Base-by-base conservation (phyloP, 1,140 invertebrate genomes). In the Hypothenemus hampei region DNA sequence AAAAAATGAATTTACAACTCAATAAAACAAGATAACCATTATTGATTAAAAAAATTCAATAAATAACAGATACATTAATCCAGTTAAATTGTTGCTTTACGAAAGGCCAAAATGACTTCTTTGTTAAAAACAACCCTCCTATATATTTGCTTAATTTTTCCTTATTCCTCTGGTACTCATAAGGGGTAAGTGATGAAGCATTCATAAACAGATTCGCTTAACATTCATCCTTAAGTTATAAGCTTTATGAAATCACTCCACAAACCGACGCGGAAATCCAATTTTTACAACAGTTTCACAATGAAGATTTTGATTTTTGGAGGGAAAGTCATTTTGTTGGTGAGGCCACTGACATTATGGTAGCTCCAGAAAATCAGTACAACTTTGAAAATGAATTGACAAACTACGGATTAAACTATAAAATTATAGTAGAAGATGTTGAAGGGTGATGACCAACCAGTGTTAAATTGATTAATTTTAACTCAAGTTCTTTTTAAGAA, bases 391-490 rank as follows among this genome's bases (percentile, higher is more conserved):
- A 37, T n/a, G 19, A 45, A 20, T 22, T 64, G 13, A 57, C 31
- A 5, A 15, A 18, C 3, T 11, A 58, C n/a, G 41, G 53, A 7
- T 21, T 64, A n/a, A 18, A 54, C 3, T 61, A 60, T 26, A 45
- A 49, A 18, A 19, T 61, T 23, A n/a, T 53, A n/a, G 61, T 64
- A 41, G 43, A 48, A 24, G 41, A 64, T 44, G 55, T 58, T n/a
- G 60, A 64, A 58, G 16, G 24, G 62, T 64, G 59, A 40, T n/a
- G 84, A 6, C 11, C 11, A 6, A 6, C 24, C 5, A 13, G 8
- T 15, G 35, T 24, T 36, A 33, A 29, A 29, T 6, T 29, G 24
- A 29, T 6, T 29, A 6, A 6, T 29, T 29, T 5, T 29, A 6
- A 11, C 24, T 29, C 11, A 29, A 29, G 11, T 5, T 29, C 11